These are phyloP conservation scores for Pteromalus puparum DNA, from an alignment of 1,140 invertebrate species.

Conservation along the genomic window DNA sequence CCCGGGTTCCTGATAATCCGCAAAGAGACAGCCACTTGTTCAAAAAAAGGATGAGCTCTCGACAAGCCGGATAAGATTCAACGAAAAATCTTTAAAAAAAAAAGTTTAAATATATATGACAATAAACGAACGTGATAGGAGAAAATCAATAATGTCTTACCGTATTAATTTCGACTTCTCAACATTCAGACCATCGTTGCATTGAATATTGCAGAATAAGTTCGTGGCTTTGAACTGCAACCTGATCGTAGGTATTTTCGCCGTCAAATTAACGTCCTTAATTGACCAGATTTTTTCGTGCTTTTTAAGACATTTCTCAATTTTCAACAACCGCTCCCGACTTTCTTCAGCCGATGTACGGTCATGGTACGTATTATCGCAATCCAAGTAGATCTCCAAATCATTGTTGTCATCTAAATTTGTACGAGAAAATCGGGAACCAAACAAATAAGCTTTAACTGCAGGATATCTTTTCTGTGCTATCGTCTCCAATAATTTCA, in stretches of 20 bases:
- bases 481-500: neutral
- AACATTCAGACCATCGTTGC: constrained; percentile 74
- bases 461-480: constrained; percentile 48
- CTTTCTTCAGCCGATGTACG: neutral
- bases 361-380: constrained; percentile 56
- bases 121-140: no score
- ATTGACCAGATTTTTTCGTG: constrained; percentile 49
- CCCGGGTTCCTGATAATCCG: constrained; percentile 29
- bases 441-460: constrained; percentile 67
- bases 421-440: constrained; percentile 72
- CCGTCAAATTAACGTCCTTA: constrained; percentile 7
- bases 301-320: constrained; percentile 39
- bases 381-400: constrained; percentile 74
- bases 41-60: constrained; percentile 67
- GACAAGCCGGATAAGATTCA: constrained; percentile 61
- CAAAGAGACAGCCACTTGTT: constrained; percentile 71
- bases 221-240: constrained; percentile 68
- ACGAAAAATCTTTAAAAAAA: constrained; percentile 64
- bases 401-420: constrained; percentile 70
- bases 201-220: constrained; percentile 76
- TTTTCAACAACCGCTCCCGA: neutral
- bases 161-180: constrained; percentile 74
- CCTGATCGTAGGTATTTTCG: constrained; percentile 76
- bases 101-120: no score
- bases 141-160: constrained; percentile 56